These are phyloP conservation scores for Ceratothoa steindachneri DNA, from an alignment of 2,888 invertebrate genomes.

Conservation along the genomic window DNA sequence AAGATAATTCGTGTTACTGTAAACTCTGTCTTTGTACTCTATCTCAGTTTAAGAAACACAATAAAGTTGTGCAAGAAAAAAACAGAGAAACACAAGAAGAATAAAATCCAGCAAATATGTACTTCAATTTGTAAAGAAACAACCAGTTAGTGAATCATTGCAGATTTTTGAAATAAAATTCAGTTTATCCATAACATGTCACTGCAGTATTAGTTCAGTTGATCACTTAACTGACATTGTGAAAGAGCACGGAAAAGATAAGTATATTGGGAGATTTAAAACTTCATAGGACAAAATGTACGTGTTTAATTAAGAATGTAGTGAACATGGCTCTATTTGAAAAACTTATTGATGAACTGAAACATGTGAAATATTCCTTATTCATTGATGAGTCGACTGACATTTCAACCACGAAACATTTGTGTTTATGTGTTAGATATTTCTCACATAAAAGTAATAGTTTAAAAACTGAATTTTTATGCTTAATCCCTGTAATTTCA, in stretches of 20 bases:
- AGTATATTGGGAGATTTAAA: conserved; percentile 19
- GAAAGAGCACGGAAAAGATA: conserved; percentile 22
- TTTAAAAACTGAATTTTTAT: conserved; percentile 27
- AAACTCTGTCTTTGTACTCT: conserved; percentile 18
- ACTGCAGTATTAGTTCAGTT: conserved; percentile 29
- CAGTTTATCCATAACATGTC: conserved; percentile 21
- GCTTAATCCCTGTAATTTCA: conserved; percentile 20
- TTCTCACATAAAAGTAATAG: conserved; percentile 16
- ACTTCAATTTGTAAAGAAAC: not conserved
- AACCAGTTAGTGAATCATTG: not conserved
- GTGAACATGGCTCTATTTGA: too few relatives aligned
- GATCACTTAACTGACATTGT: conserved; percentile 29
- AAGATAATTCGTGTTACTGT: conserved; percentile 23
- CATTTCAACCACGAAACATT: conserved; percentile 16
- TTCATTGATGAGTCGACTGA: conserved; percentile 27
- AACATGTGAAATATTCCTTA: conserved; percentile 21
- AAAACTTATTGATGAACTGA: conserved; percentile 24
- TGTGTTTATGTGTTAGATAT: conserved; percentile 28
- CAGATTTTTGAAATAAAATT: conserved; percentile 20
- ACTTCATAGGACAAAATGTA: conserved; percentile 25
- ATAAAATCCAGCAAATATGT: not conserved
- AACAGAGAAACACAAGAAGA: not conserved
- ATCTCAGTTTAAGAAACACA: conserved; percentile 13
- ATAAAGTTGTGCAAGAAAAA: conserved; percentile 19
- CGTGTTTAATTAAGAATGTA: too few relatives aligned